Base-by-base conservation (phyloP, 2,113 vertebrate genomes). In the Dromiciops gliroides region DNA sequence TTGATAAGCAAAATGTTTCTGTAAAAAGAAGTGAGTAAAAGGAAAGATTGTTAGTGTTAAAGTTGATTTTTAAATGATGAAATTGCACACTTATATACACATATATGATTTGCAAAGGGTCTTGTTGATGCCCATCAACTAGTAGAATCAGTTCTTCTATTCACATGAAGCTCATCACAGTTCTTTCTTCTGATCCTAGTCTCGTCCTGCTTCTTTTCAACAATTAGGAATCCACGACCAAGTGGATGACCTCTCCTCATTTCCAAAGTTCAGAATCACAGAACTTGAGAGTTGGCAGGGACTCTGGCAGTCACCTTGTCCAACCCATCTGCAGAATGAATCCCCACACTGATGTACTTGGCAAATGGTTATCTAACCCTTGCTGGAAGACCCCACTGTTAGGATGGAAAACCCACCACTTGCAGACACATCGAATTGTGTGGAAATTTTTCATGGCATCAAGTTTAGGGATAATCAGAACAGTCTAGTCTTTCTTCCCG, bases 1-100 rank as follows among this genome's bases (percentile, higher is more conserved):
- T 44, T 60, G 93, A 28, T 93, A 96, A 96, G 49, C 24, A 89
- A 90, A 90, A 67, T 90, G 25, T 75, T 93, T 83, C 83, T 89
- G 28, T 92, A 56, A n/a, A 89, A 53, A 9, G 19, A 88, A 0
- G 92, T 4, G 2, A 93, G 19, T 25, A 90, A 14, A 24, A 92
- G 91, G 31, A 96, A 93, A 91, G 7, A 92, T 11, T 24, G 88
- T 1, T 10, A 89, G 7, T 91, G 51, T 23, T 53, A 37, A 47
- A 44, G 90, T 47, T 93, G 3, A 52, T 52, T 5, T 56, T 94
- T 92, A 83, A 92, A 89, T 50, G 83, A 49, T 93, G 52, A 49
- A 51, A 56, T 50, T 48, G 2, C 28, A 75, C 1, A 44, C 7
- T 6, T 22, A 8, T 6, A 44, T 44, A 23, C n/a, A 8, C 37